Evolutionary conservation across 2,888 invertebrate genomes (phyloP).

Genomic region (Homarus gammarus): DNA sequence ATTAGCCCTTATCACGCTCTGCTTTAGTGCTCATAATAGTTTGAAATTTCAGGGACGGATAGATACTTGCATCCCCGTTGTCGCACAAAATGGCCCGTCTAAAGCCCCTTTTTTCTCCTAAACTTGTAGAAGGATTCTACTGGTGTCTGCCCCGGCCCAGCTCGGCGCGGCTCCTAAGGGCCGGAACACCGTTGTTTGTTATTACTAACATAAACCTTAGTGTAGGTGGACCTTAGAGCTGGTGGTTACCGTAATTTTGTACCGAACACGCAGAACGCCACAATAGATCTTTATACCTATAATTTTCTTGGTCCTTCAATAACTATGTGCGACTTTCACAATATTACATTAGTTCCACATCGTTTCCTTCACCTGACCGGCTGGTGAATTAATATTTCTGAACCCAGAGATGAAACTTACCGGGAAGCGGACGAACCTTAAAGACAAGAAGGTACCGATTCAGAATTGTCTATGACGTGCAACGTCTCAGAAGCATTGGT

Average conservation of each 20-base stretch:
- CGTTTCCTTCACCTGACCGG: conserved; percentile 42
- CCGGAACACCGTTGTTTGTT: conserved; percentile 50
- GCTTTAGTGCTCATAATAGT: conserved; percentile 46
- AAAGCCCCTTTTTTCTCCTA: neutral
- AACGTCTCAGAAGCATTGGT: neutral
- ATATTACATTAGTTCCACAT: conserved; percentile 53
- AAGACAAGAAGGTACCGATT: conserved; percentile 27
- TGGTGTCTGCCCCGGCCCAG: neutral
- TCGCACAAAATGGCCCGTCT: conserved; percentile 23
- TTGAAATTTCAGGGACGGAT: conserved; percentile 48
- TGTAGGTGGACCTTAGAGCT: conserved; percentile 36
- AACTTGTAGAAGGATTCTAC: neutral
- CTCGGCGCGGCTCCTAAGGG: conserved; percentile 27
- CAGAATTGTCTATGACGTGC: conserved; percentile 2
- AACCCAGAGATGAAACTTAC: neutral
- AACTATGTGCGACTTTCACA: conserved; percentile 55
- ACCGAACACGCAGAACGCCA: conserved; percentile 42
- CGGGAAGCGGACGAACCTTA: conserved; percentile 32
- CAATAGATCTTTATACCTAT: conserved; percentile 42
- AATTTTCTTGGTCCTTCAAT: conserved; percentile 52
- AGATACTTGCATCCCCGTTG: conserved; percentile 17
- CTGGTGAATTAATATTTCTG: conserved; percentile 3
- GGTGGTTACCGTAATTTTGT: conserved; percentile 46
- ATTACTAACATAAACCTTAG: conserved; percentile 42
- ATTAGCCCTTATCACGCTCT: conserved; percentile 45